Base-by-base conservation (phyloP, 2,888 invertebrate species). In the Tetramorium bicarinatum region DNA sequence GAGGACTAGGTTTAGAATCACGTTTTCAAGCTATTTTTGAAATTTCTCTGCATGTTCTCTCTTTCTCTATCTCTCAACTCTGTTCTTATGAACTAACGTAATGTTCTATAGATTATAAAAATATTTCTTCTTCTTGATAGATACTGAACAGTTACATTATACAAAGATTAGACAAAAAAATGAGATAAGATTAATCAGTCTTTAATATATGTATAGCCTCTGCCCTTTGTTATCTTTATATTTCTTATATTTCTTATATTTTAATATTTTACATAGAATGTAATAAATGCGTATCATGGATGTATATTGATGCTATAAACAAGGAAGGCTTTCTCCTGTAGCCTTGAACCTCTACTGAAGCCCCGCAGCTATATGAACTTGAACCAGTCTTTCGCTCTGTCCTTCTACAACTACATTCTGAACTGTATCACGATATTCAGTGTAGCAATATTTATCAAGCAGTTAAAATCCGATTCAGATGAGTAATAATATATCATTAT, bases 251-350 rank as follows among this genome's bases (percentile, higher is more conserved):
- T 34, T 34, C 29, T 34, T 34, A 34, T 34, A 34, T 34, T 34
- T 38, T n/a, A 66, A 77, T 29, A 54, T 47, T 34, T 69, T 47
- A 1, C 21, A 34, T 47, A 11, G 11, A 66, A 54, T 29, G 8
- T 15, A 79, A 66, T 21, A 54, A 52, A 47, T 61, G 21, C 9
- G 34, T 61, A 54, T 77, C n/a, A 15, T 29, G 29, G 2, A 77
- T 2, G 18, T 52, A 52, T 69, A 79, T 79, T 62, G 71, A 87
- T 85, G 85, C 59, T 88, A 59, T 85, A 88, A 90, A 92, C 91
- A 91, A 93, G 93, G 92, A 94, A 94, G 92, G 92, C 92, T 94
- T 93, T 93, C 93, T 92, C 92, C 85, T 77, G 52, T 87, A 92
- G 89, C 93, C 93, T 94, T 92, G 93, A 91, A 91, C 89, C 91